Percentiles rank a stretch among this genome's conserved stretches.
phyloP scores from a whole-genome alignment of 1,140 invertebrate genomes.

The Pemphigus obesinymphae region DNA sequence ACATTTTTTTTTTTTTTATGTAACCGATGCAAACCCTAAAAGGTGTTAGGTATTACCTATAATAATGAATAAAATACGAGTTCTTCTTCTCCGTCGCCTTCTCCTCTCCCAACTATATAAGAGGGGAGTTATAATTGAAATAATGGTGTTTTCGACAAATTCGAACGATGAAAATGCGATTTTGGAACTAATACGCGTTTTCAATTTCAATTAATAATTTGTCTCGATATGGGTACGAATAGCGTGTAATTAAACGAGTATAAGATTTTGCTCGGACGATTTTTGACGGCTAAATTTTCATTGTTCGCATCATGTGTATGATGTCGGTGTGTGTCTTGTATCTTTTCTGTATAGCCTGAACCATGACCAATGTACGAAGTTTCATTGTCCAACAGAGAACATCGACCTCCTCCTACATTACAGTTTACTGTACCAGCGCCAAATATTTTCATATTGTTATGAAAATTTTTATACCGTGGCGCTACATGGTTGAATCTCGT shows the following conservation, averaged over 20 bases:
- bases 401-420: slow-evolving; percentile 14
- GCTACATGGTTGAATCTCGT: background rate
- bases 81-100: no score
- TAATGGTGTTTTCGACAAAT: no score
- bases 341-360: background rate
- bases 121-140: no score
- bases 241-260: background rate
- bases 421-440: background rate
- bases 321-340: background rate
- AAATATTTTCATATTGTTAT: background rate
- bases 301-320: background rate
- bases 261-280: background rate
- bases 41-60: no score
- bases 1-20: no score
- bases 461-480: background rate
- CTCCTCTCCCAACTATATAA: no score
- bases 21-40: no score
- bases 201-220: background rate
- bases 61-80: no score
- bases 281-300: background rate
- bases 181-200: background rate
- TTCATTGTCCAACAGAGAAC: slow-evolving; percentile 30
- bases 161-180: no score
- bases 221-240: background rate
- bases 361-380: slow-evolving; percentile 17